Evolutionary conservation across 1,140 invertebrate species (phyloP), one percentile per base, ranked within the genome.

Genomic region (Cephus cinctus): DNA sequence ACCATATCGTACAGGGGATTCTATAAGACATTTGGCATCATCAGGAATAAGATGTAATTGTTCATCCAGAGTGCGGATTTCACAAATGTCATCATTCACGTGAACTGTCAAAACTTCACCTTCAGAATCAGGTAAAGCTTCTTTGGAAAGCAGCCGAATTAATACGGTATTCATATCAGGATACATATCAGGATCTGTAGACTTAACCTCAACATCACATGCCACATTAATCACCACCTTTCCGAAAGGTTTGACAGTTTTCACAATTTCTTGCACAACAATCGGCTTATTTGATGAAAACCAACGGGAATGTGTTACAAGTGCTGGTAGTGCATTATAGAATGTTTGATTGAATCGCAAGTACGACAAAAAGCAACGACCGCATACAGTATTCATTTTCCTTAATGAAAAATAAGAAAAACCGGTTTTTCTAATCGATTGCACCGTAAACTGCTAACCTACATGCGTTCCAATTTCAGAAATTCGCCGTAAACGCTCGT

Each of bases 1-100:
- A 57, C 55, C 55, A 53, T 50, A 57, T 20, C 46, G 36, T 14
- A 54, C 38, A 4, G 55, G 55, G 20, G 48, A 19, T 44, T 57
- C 30, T 11, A 56, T 38, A 14, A 46, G n/a, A 38, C 44, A 50
- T 8, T 16, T 39, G 8, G 36, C 22, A 25, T 45, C 40, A 15
- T 35, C 31, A 30, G 12, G 16, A 22, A 18, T 38, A 14, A 20
- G 18, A 14, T 14, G 27, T 12, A 42, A 11, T n/a, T 23, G 30
- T 12, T 21, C 36, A 5, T 49, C 27, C 1, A 34, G 22, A 9
- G 39, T 19, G 11, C 22, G 15, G n/a, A 57, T 53, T n/a, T 40
- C 27, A 25, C 47, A 54, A 6, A 30, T 11, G 5, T 40, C 40
- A 14, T 48, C 34, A 3, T 22, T 18, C 4, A 48, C 20, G 45